Conservation (phyloP, 2,888 invertebrate genomes). For the Philopedon plagiatum region DNA sequence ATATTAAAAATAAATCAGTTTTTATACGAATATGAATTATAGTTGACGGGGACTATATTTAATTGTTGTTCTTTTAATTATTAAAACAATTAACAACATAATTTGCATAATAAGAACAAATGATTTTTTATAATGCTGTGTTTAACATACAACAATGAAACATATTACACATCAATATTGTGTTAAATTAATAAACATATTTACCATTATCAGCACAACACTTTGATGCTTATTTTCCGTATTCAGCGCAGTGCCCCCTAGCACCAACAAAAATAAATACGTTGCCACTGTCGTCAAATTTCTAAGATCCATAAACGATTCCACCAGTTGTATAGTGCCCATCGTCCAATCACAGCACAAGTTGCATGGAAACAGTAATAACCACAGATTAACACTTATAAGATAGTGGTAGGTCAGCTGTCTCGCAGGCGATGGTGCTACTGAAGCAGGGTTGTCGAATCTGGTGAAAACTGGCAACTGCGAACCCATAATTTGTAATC, state of each 20-base stretch:
- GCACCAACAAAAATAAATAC: slow-evolving; percentile 74
- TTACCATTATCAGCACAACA: slow-evolving; percentile 79
- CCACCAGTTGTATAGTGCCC: slow-evolving; percentile 92
- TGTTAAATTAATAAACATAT: slow-evolving; percentile 53
- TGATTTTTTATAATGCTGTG: too few relatives aligned
- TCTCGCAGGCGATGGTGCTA: slow-evolving; percentile 84
- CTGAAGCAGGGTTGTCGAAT: slow-evolving; percentile 98
- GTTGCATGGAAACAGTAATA: slow-evolving; percentile 89
- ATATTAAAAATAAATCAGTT: too few relatives aligned
- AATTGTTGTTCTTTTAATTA: too few relatives aligned
- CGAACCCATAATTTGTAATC: slow-evolving; percentile 96
- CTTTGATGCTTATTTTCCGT: slow-evolving; percentile 77
- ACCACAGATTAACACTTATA: slow-evolving; percentile 91
- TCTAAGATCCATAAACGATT: slow-evolving; percentile 83
- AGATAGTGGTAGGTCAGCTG: slow-evolving; percentile 96
- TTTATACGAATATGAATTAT: too few relatives aligned
- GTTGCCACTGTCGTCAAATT: slow-evolving; percentile 85
- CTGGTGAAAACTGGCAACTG: slow-evolving; percentile 96
- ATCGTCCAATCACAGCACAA: slow-evolving; percentile 99
- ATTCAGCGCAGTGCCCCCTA: slow-evolving; percentile 72
- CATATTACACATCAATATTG: too few relatives aligned
- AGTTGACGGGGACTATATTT: too few relatives aligned
- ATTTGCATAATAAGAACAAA: too few relatives aligned
- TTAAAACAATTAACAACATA: too few relatives aligned
- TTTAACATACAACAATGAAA: too few relatives aligned